Base-by-base conservation (phyloP, 2,113 vertebrate genomes). In the Petrocephalus zakoni region DNA sequence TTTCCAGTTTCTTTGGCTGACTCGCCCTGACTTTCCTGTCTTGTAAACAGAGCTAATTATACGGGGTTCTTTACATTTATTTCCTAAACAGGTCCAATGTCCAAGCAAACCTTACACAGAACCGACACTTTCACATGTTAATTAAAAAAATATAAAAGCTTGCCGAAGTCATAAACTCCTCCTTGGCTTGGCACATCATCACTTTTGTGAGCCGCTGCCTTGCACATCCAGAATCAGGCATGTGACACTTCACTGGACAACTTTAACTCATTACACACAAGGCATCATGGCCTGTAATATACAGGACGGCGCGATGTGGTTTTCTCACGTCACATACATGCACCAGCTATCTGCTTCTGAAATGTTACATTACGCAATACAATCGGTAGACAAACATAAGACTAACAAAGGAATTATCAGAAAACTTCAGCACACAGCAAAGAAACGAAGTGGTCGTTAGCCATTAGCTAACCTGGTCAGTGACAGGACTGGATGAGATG, bases 401-500 rank as follows among this genome's bases (percentile, higher is more conserved):
- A 68, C 22, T n/a, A 34, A 25, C 17, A 87, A 5, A 68, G 1
- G 34, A 64, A 87, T 22, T 68, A 13, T 37, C 7, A 22, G 8
- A 21, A 21, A 56, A 37, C 13, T 37, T 75, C 68, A 37, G 34
- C 72, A 88, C 6, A 29, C 52, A 46, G 15, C 8, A 37, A 75
- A 75, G 61, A 75, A 64, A n/a, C 42, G 64, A 6, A 15, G 42
- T 1, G 64, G 46, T 37, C n/a, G 5, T 17, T 17, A 68, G 46
- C 47, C 2, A 22, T 75, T 49, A 37, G 51, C 88, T 75, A n/a
- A 89, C 88, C 88, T 86, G 88, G 82, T 75, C 88, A 53, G 83
- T 29, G 22, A 19, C 82, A 58, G 81, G 61, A 47, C 56, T 13
- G 47, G 46, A 19, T 42, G 17, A 17, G 5, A 56, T 21, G 56